Base-by-base conservation (phyloP, 1,140 invertebrate genomes). In the Rhyzopertha dominica region DNA sequence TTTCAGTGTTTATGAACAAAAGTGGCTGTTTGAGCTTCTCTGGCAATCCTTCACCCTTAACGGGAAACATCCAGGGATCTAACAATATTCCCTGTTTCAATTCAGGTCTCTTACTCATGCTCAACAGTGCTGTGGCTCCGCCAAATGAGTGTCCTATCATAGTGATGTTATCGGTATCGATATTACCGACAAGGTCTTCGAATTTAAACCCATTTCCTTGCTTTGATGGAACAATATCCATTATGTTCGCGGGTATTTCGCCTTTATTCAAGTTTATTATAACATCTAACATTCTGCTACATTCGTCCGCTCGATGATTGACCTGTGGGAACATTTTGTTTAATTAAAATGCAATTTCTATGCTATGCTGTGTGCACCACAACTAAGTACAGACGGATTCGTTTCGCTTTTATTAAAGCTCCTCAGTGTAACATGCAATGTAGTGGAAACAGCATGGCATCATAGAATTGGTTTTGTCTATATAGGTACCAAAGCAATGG, bases 81-180 rank as follows among this genome's bases (percentile, higher is more conserved):
- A 85, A 47, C 16, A 76, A 65, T 3, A 83, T 62, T 7, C 76
- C 77, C 24, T 67, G 59, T 52, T 70, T 74, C 48, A 81, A 74
- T 54, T 79, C 58, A 18, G 56, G 51, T 46, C 80, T 74, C 39
- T 63, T 66, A 0, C 72, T 68, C 12, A 80, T 56, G 2, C 77
- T 70, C 13, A 74, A 65, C 2, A 84, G 55, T 20, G 74, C 68
- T 2, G 81, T 78, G 8, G 79, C 74, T 7, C 74, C 82, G 7
- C 82, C 82, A 69, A 85, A 84, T 1, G 80, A 83, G 67, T 84
- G 82, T 0, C 82, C 82, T 37, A 74, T 73, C 19, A 82, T 66
- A 1, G 71, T 63, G 2, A 76, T 66, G 43, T 65, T 63, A 4
- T 66, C 57, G 10, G 81, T 31, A 58, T 84, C 78, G 35, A 85